Base-by-base conservation (phyloP, 2,888 invertebrate species). In the Teleogryllus oceanicus region DNA sequence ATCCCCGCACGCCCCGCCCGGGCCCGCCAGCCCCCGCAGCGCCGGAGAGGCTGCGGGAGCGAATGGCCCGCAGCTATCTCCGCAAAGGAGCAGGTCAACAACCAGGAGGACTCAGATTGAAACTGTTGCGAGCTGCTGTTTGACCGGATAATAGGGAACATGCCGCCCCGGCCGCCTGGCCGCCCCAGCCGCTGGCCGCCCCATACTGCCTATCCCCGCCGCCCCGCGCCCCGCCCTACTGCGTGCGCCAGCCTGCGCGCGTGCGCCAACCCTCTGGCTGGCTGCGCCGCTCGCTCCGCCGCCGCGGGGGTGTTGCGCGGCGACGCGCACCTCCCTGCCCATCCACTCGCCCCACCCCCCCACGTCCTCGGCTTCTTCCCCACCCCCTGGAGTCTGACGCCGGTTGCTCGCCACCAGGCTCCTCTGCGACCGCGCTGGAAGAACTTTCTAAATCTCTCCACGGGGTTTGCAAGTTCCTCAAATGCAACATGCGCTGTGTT, bases 51-150 rank as follows among this genome's bases (percentile, higher is more conserved):
- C 13, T n/a, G 16, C 16, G n/a, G 62, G n/a, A 62, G 62, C 62
- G 16, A 16, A 62, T 62, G 62, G 62, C 62, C 16, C 62, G 62
- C 62, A n/a, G 74, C 76, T 49, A n/a, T n/a, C n/a, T 76, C 80
- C 78, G 20, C 49, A n/a, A n/a, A 77, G 80, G 80, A 78, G 21
- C n/a, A 74, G 37, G 80, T 80, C 80, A 80, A 80, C 80, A 80
- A 16, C 80, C 20, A 74, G 74, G 77, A 78, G 75, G 78, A 80
- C 78, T 80, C 80, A 80, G n/a, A 80, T 80, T 80, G n/a, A 78
- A 80, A 80, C 80, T 80, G 80, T 78, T 80, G 80, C 78, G 77
- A 77, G 50, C 78, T 77, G 50, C 51, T 80, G 78, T 80, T 80
- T 80, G 80, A 76, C 78, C 80, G 78, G 78, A 80, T 80, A 78